A percentile compares a stretch with the other conserved stretches of the same genome.
Evolutionary conservation across 2,888 invertebrate species (phyloP).

Genomic region (Drosophila subquinaria): DNA sequence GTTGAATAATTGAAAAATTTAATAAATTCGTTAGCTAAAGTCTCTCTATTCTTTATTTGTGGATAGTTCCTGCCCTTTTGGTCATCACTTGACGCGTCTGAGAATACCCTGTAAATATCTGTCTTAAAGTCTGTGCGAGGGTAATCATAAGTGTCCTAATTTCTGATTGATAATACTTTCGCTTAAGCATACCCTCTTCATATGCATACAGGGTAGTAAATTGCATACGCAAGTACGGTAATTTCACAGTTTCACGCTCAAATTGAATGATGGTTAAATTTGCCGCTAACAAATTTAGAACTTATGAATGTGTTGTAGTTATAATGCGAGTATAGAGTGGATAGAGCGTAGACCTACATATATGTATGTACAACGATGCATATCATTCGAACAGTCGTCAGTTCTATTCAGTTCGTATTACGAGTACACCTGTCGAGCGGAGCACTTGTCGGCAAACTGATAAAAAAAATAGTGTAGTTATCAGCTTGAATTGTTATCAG

Average conservation of each 20-base stretch:
- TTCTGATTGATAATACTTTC: background rate
- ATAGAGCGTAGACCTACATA: background rate
- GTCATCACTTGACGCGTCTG: background rate
- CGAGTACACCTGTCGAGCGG: slow-evolving; percentile 4
- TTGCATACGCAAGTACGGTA: background rate
- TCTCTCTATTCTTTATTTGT: background rate
- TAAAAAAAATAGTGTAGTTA: slow-evolving; percentile 39
- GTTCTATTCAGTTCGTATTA: slow-evolving; percentile 4
- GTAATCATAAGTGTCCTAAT: background rate
- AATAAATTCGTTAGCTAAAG: no score
- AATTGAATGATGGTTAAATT: slow-evolving; percentile 29
- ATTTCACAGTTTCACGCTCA: slow-evolving; percentile 28
- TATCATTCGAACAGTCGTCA: background rate
- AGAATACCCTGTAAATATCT: background rate
- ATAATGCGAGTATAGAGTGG: background rate
- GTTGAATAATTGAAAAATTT: no score
- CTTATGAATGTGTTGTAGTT: slow-evolving; percentile 1
- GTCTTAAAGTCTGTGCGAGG: no score
- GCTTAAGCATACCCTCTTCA: background rate
- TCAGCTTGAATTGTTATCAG: slow-evolving; percentile 31
- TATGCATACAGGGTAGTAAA: background rate
- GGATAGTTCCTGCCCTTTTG: background rate
- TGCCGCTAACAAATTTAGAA: slow-evolving; percentile 4
- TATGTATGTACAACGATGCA: background rate
- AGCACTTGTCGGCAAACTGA: slow-evolving; percentile 22